Percentiles rank a stretch among this genome's conserved stretches.
Conservation (phyloP, 2,797 vertebrate genomes). For the Tympanoctomys barrerae region DNA sequence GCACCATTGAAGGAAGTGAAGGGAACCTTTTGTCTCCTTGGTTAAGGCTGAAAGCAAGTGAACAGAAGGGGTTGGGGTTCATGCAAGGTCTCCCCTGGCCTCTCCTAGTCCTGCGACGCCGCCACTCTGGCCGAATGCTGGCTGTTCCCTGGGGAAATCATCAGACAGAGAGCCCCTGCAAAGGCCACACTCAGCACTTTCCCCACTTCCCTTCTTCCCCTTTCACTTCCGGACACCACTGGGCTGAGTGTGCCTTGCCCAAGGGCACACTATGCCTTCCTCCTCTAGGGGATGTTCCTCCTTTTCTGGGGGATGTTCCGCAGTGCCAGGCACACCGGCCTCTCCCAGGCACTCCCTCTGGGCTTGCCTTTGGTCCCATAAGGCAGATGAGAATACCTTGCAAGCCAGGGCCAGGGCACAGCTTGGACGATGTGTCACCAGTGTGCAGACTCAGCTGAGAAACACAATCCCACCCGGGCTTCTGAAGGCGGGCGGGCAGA, state of each 20-base stretch:
- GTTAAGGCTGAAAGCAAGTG: neutral
- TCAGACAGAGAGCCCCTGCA: neutral
- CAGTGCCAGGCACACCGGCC: neutral
- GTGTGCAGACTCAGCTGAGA: slow-evolving; percentile 45
- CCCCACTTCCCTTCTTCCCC: slow-evolving; percentile 36
- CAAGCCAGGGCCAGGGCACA: neutral
- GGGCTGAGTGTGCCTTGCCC: neutral
- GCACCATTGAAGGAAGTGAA: neutral
- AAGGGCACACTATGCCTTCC: neutral
- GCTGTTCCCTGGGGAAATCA: neutral
- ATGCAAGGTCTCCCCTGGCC: too few species aligned
- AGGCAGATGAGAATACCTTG: neutral
- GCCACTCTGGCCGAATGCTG: rapidly evolving
- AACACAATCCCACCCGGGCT: neutral
- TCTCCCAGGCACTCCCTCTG: too few species aligned
- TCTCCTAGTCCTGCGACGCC: rapidly evolving
- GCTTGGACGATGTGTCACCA: neutral
- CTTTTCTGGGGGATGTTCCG: neutral
- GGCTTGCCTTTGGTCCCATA: neutral
- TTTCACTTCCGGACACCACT: slow-evolving; percentile 43
- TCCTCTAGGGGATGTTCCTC: neutral
- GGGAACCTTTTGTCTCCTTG: neutral
- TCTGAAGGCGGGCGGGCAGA: neutral
- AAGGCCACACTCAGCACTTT: slow-evolving; percentile 58
- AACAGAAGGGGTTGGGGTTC: neutral